These are phyloP conservation scores for Drosophila grimshawi DNA, from an alignment of 1,140 invertebrate species.

Conservation along the genomic window DNA sequence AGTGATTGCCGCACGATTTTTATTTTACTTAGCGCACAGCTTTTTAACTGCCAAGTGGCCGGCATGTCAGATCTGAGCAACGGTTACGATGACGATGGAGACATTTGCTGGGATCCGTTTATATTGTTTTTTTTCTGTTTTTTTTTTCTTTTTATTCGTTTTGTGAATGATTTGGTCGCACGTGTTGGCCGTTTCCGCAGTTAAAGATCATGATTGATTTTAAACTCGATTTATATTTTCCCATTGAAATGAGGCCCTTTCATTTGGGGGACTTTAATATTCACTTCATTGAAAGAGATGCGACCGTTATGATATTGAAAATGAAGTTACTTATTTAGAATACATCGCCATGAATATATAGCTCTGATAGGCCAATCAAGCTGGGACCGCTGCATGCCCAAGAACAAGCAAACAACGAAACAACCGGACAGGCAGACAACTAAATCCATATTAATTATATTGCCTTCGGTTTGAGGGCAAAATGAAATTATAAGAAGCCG, in stretches of 20 bases:
- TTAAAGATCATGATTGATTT: conserved; percentile 40
- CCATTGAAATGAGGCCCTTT: conserved; percentile 25
- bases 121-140: conserved; percentile 12
- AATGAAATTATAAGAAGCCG: conserved; percentile 75
- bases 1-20: conserved; percentile 77
- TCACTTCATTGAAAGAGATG: conserved; percentile 44
- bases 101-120: conserved; percentile 22
- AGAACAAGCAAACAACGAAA: conserved; percentile 11
- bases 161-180: conserved; percentile 31
- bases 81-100: conserved; percentile 35
- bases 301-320: conserved; percentile 76
- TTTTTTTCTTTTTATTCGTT: not conserved
- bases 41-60: conserved; percentile 35
- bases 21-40: conserved; percentile 28
- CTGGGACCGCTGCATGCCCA: not conserved
- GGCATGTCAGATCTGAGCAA: conserved; percentile 39
- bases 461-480: conserved; percentile 48
- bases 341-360: conserved; percentile 49
- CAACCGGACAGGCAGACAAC: conserved; percentile 29
- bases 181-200: conserved; percentile 50
- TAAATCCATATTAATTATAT: conserved; percentile 78
- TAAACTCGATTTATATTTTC: conserved; percentile 25
- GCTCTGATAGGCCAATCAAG: conserved; percentile 41
- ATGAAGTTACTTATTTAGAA: conserved; percentile 77
- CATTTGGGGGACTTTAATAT: conserved; percentile 37